Evolutionary conservation across 2,797 vertebrate species (phyloP).

Genomic region (Sebastes nivosus): DNA sequence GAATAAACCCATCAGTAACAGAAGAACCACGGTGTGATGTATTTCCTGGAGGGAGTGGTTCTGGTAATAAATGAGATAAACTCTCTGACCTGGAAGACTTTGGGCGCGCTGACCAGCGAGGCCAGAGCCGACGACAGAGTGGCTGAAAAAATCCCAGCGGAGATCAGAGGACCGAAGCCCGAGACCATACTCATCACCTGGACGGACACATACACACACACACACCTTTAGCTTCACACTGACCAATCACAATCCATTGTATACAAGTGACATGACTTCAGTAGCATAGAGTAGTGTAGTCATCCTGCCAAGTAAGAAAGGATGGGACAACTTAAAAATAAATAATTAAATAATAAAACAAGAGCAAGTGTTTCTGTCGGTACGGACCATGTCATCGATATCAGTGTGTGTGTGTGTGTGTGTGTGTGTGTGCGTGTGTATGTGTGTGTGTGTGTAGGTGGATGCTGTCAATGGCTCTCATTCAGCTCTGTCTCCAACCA

Average conservation of each 20-base stretch:
- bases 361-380: neutral
- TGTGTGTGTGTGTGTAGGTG: slow-evolving; percentile 47
- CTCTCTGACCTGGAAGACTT: slow-evolving; percentile 93
- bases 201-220: neutral
- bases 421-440: slow-evolving; percentile 6
- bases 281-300: neutral
- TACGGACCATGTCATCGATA: slow-evolving; percentile 23
- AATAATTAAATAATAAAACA: neutral
- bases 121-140: slow-evolving; percentile 95
- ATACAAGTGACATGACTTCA: neutral
- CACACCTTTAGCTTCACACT: neutral
- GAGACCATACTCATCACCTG: slow-evolving; percentile 97
- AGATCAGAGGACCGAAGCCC: slow-evolving; percentile 92
- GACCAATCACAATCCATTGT: neutral
- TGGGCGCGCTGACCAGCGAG: slow-evolving; percentile 95
- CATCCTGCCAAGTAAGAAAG: neutral
- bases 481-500: slow-evolving; percentile 61
- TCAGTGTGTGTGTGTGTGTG: slow-evolving; percentile 35
- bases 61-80: neutral
- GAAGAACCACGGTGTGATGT: no score
- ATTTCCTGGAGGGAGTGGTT: neutral
- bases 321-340: no score
- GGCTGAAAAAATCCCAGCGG: slow-evolving; percentile 96
- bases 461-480: slow-evolving; percentile 69
- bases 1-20: no score